phyloP scores from a whole-genome alignment of 2,797 vertebrate genomes.

The Lycodopsis pacificus region DNA sequence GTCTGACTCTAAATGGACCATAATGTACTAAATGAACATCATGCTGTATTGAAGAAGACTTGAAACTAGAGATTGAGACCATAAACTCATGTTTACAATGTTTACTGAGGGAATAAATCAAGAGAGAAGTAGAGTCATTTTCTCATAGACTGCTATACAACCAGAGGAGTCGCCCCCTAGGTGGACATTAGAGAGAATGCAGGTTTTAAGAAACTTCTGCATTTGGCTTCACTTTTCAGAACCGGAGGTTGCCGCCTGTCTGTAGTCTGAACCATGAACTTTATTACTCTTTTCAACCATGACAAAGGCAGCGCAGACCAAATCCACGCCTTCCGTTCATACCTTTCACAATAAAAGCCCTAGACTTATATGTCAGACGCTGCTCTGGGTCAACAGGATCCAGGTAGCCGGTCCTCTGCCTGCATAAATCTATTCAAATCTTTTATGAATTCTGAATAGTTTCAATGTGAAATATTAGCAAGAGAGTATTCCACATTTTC shows the following conservation, averaged over 20 bases:
- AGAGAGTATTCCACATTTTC: neutral
- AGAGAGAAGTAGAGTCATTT: too few relatives aligned
- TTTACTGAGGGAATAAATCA: too few relatives aligned
- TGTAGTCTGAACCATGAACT: neutral
- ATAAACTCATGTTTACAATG: too few relatives aligned
- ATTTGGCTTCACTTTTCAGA: too few relatives aligned
- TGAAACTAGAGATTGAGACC: too few relatives aligned
- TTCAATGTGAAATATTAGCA: neutral
- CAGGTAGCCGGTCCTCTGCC: neutral
- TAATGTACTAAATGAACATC: too few relatives aligned
- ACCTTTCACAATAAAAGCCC: slow-evolving; percentile 1
- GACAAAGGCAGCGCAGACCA: neutral
- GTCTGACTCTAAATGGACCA: too few relatives aligned
- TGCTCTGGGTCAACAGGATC: neutral
- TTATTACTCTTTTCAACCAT: neutral
- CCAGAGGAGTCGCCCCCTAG: too few relatives aligned
- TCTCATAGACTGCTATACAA: neutral
- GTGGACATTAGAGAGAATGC: neutral
- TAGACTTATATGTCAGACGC: too few relatives aligned
- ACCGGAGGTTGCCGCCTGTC: neutral
- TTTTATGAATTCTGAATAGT: neutral
- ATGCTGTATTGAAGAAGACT: too few relatives aligned
- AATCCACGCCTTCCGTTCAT: neutral
- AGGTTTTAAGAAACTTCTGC: neutral
- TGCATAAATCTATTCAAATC: neutral